Base-by-base conservation (phyloP, 2,113 vertebrate species). In the Buteo buteo region DNA sequence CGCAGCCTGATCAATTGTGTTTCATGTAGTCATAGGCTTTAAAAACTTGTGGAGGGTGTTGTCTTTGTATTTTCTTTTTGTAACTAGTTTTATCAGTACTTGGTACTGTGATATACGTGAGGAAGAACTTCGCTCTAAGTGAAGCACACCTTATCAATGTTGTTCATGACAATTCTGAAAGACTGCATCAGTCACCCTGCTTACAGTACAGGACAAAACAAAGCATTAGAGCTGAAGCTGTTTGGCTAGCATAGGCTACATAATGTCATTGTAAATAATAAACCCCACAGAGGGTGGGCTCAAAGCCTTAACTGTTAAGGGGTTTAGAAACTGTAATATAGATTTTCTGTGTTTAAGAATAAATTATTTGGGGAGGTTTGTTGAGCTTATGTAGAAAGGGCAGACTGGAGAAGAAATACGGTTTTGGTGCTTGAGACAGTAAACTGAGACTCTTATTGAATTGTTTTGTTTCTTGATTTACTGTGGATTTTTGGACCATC, bases 1-100 rank as follows among this genome's bases (percentile, higher is more conserved):
- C 17, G 26, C 29, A 47, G 5, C 21, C 6, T n/a, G 7, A 40
- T 84, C 7, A 40, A 0, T n/a, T 2, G 7, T 44, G 15, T 82
- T 92, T 73, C 82, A 28, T 55, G 10, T 54, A 45, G 20, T 45
- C 7, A 4, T 7, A 26, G 3, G 22, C 62, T 76, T 88, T 7
- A 72, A 77, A 78, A 81, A 58, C 6, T 26, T 67, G 7, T 57
- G 18, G 32, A 58, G 8, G 4, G 2, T 45, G 16, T 77, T 86
- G 58, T 50, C 5, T 61, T 82, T 34, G 7, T 42, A 6, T 61
- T 36, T 73, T 55, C 49, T 64, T 80, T 69, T 47, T 16, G 25
- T 52, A 50, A 54, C 4, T 6, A 11, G 0, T 79, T 34, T 59
- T 45, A 40, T 38, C 24, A 47, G 12, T 55, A 18, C 20, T 74